Percentiles rank a stretch among this genome's conserved stretches.
These are phyloP conservation scores for Eremobia ochroleuca DNA, from an alignment of 2,888 invertebrate species.

Conservation along the genomic window DNA sequence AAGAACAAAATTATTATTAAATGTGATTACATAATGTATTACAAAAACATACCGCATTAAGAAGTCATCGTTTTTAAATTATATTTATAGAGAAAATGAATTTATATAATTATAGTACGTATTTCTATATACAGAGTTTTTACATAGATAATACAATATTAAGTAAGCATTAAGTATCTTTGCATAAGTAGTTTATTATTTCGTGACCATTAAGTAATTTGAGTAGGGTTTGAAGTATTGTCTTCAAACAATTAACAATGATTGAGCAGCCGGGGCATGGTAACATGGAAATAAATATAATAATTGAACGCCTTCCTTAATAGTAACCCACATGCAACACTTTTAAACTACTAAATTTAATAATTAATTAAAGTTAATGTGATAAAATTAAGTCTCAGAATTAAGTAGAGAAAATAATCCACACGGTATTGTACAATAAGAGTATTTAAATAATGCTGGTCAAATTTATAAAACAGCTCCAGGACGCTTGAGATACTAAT, in stretches of 20 bases:
- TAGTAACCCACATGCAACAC: conserved; percentile 27
- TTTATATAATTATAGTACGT: conserved; percentile 8
- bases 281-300: conserved; percentile 36
- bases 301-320: conserved; percentile 19
- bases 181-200: conserved; percentile 22
- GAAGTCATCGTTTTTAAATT: conserved; percentile 19
- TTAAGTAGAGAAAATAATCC: conserved; percentile 39
- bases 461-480: background rate
- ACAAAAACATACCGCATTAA: conserved; percentile 27
- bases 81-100: conserved; percentile 29
- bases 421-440: conserved; percentile 22
- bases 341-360: conserved; percentile 7
- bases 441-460: conserved; percentile 29
- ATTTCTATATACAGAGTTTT: conserved; percentile 46
- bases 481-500: background rate
- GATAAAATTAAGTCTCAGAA: conserved; percentile 38
- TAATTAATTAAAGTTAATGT: conserved; percentile 11
- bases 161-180: conserved; percentile 39
- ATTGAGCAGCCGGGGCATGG: conserved; percentile 27
- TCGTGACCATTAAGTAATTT: conserved; percentile 14
- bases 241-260: conserved; percentile 11
- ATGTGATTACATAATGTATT: conserved; percentile 39
- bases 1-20: conserved; percentile 41
- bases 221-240: background rate
- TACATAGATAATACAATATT: conserved; percentile 36